Percentiles rank a stretch among this genome's conserved stretches.
These are phyloP conservation scores for Anolis sagrei DNA, from an alignment of 2,113 vertebrate genomes.

Conservation along the genomic window DNA sequence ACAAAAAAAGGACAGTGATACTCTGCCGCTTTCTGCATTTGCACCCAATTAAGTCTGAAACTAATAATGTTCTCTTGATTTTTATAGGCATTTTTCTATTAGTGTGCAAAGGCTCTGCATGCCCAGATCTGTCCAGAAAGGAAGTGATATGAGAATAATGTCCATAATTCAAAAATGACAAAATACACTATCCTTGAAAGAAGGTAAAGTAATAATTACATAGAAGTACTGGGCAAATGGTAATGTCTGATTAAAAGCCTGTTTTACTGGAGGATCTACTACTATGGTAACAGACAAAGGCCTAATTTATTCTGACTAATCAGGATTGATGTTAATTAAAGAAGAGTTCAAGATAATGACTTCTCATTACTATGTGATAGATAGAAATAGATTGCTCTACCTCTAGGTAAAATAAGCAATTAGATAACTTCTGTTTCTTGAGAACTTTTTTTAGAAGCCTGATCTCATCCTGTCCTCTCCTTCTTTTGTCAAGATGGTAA, in stretches of 20 bases:
- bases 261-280: constrained; percentile 66
- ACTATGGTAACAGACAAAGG: constrained; percentile 77
- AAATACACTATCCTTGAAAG: constrained; percentile 57
- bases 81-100: constrained; percentile 20
- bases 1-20: not conserved
- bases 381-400: constrained; percentile 80
- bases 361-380: constrained; percentile 80
- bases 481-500: constrained; percentile 69
- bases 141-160: constrained; percentile 49
- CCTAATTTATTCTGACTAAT: constrained; percentile 81
- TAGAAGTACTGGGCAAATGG: constrained; percentile 60
- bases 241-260: constrained; percentile 74
- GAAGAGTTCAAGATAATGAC: constrained; percentile 81
- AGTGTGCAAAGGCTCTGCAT: constrained; percentile 5
- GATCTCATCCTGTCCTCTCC: constrained; percentile 60
- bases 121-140: constrained; percentile 10
- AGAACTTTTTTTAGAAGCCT: constrained; percentile 61
- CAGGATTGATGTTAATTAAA: constrained; percentile 85
- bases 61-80: constrained; percentile 22
- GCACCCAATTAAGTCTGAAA: constrained; percentile 18
- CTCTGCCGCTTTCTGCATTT: constrained; percentile 7
- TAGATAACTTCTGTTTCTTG: constrained; percentile 73
- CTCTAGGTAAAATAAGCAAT: constrained; percentile 80
- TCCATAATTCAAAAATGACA: constrained; percentile 57
- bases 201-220: constrained; percentile 68